A percentile compares a stretch with the other conserved stretches of the same genome.
These are phyloP conservation scores for Accipiter virgatus DNA, from an alignment of 2,113 vertebrate species.

Conservation along the genomic window DNA sequence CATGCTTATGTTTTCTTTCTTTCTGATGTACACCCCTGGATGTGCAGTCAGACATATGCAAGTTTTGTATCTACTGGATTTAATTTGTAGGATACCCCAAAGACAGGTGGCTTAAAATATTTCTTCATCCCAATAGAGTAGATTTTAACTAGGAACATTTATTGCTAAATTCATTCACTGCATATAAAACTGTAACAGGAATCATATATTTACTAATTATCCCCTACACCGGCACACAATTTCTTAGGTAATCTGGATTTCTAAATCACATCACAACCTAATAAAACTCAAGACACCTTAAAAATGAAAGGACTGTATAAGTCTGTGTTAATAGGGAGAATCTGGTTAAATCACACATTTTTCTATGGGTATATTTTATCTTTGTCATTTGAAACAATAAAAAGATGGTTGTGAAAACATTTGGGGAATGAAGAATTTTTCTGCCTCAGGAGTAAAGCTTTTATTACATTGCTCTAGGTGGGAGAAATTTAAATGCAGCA, in stretches of 20 bases:
- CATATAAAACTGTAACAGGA: conserved; percentile 25
- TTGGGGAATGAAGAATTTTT: not conserved
- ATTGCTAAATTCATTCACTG: not conserved
- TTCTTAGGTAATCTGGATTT: conserved; percentile 64
- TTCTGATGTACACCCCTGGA: not conserved
- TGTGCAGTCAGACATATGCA: not conserved
- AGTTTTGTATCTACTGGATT: not conserved
- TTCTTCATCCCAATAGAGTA: not conserved
- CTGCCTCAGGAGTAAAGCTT: not conserved
- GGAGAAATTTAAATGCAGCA: conserved; percentile 23
- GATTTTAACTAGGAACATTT: not conserved
- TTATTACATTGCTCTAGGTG: not conserved
- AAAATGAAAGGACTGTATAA: conserved; percentile 24
- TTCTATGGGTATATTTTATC: conserved; percentile 44
- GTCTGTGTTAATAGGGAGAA: conserved; percentile 30
- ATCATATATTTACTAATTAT: conserved; percentile 55
- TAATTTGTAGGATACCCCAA: not conserved
- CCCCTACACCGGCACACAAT: not conserved
- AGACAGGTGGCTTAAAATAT: not conserved
- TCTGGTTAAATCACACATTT: conserved; percentile 43
- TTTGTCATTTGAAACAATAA: conserved; percentile 45
- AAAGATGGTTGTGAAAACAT: conserved; percentile 17
- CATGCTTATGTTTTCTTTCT: not conserved
- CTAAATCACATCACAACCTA: conserved; percentile 52
- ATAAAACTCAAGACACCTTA: conserved; percentile 40